Conservation (phyloP, 2,797 vertebrate species). For the Bucorvus abyssinicus region DNA sequence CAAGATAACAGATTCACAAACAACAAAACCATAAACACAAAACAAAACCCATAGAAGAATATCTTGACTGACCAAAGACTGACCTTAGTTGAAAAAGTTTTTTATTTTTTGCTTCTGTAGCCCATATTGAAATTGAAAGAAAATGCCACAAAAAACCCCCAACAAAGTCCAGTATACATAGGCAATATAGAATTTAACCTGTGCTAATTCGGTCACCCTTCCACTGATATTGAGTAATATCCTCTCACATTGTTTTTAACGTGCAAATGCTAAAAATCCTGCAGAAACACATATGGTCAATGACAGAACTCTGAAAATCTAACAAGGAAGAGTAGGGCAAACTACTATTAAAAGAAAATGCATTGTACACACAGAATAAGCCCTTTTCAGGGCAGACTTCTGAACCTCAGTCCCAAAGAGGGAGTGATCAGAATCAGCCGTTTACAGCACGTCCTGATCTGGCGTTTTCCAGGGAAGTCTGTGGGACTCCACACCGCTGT, state of each 20-base stretch:
- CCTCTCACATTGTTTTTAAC: neutral
- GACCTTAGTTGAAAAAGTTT: neutral
- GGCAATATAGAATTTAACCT: neutral
- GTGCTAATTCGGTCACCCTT: neutral
- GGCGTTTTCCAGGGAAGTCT: neutral
- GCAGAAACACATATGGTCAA: neutral
- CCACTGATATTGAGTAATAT: neutral
- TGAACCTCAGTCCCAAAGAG: neutral
- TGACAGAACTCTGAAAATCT: neutral
- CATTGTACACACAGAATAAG: neutral
- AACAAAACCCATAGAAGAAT: neutral
- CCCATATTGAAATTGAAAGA: neutral
- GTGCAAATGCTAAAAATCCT: neutral
- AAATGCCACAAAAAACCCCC: neutral
- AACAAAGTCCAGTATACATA: neutral
- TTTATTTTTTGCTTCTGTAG: neutral
- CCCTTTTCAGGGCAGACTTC: neutral
- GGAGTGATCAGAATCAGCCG: neutral
- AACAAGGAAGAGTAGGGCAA: neutral
- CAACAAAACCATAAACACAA: neutral
- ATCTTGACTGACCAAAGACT: neutral
- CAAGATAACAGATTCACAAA: neutral
- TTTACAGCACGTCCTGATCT: neutral
- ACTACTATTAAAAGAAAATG: neutral
- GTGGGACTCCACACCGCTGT: accelerated